Base-by-base conservation (phyloP, 2,113 vertebrate genomes). In the Myotis davidii region DNA sequence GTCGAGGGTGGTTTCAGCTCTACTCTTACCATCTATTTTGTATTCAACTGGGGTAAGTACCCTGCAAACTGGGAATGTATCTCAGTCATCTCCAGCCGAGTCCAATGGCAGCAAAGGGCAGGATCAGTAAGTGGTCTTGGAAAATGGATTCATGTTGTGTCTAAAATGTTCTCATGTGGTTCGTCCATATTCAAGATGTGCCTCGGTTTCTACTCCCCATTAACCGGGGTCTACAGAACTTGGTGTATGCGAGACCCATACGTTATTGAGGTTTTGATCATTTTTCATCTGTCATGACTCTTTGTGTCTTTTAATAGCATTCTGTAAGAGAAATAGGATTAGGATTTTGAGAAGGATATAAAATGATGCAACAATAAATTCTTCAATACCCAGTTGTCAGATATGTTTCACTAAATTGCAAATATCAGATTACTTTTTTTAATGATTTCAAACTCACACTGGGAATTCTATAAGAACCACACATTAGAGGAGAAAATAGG, bases 361-460 rank as follows among this genome's bases (percentile, higher is more conserved):
- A 94, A 95, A 83, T 95, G 85, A 95, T 3, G 1, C 67, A 95
- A 65, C 70, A 82, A 79, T 85, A 93, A 90, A 78, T 48, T 96
- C 83, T 97, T 96, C 54, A 94, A 61, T 83, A 88, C 73, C 77
- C 85, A 79, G 29, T 92, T 92, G 77, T 96, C 95, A 97, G 92
- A 70, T 94, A 82, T 56, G 48, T 97, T 95, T 96, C 90, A 85
- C 81, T 85, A 90, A 85, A 95, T 85, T 92, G 92, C 34, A 92
- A 83, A 94, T 94, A 96, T 94, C 91, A 94, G 82, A 95, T 96
- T 96, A 76, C 54, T 81, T 96, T 94, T 97, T 97, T 96, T 50
- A 90, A 97, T 96, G 94, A 97, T 95, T 96, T 95, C 78, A 85
- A 78, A 67, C 20, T 82, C 29, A 48, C n/a, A 23, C 73, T 4